A percentile compares a stretch with the other conserved stretches of the same genome.
Evolutionary conservation across 2,888 invertebrate genomes (phyloP).

Genomic region (Octodonta nipae): DNA sequence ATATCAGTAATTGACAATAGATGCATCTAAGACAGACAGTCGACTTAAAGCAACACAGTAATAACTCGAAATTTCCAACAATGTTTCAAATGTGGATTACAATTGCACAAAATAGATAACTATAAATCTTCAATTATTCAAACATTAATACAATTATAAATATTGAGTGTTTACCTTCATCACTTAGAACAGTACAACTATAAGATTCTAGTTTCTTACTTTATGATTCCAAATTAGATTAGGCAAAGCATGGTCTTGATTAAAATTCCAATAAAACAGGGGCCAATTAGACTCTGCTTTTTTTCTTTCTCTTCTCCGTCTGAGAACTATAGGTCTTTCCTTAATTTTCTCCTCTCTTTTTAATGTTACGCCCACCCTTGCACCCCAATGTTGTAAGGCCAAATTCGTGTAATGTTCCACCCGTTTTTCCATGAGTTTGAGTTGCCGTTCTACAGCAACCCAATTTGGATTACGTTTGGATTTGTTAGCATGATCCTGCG

Average conservation of each 20-base stretch:
- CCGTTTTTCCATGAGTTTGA: slow-evolving; percentile 71
- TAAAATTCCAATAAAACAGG: slow-evolving; percentile 90
- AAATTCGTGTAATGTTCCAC: slow-evolving; percentile 55
- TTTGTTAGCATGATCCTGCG: slow-evolving; percentile 63
- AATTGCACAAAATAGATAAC: no score
- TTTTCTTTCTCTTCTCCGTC: slow-evolving; percentile 77
- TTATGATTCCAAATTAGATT: slow-evolving; percentile 99
- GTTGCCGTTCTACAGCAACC: slow-evolving; percentile 55
- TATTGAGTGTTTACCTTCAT: no score
- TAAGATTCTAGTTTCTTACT: no score
- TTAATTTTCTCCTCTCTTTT: slow-evolving; percentile 48
- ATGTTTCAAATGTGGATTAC: no score
- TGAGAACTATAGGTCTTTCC: slow-evolving; percentile 78
- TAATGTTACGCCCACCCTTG: slow-evolving; percentile 41
- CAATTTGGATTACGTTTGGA: slow-evolving; percentile 56
- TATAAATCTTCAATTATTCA: no score
- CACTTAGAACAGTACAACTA: no score
- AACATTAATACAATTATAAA: no score
- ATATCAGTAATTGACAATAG: no score
- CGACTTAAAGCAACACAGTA: no score
- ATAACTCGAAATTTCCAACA: no score
- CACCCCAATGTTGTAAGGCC: slow-evolving; percentile 61
- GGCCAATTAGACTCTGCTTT: slow-evolving; percentile 84
- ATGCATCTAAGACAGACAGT: no score
- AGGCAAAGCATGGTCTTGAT: slow-evolving; percentile 83